phyloP scores from a whole-genome alignment of 2,113 vertebrate species.

The Pelvicachromis taeniatus region DNA sequence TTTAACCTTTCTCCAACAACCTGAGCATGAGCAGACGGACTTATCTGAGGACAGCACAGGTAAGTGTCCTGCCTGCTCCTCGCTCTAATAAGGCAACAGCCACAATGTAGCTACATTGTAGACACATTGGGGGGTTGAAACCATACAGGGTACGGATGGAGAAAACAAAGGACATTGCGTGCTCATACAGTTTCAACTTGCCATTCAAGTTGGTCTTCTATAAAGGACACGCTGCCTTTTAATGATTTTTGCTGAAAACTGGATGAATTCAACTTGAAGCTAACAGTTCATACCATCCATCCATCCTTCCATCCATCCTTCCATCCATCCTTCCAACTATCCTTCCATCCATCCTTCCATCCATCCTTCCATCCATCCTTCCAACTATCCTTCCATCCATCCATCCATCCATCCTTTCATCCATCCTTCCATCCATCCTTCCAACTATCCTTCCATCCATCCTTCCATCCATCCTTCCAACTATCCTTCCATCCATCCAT shows the following conservation, averaged over 20 bases:
- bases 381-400: too few species aligned
- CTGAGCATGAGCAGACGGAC: rapidly evolving
- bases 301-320: too few species aligned
- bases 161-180: background rate
- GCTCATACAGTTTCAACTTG: background rate
- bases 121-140: background rate
- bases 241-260: background rate
- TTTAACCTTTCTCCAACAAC: background rate
- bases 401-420: too few species aligned
- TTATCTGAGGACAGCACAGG: background rate
- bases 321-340: too few species aligned
- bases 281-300: rapidly evolving
- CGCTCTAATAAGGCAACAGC: rapidly evolving
- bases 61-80: background rate
- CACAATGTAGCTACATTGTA: background rate
- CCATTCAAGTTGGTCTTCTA: background rate
- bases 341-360: too few species aligned
- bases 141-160: rapidly evolving
- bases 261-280: background rate
- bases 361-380: too few species aligned
- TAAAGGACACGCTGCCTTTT: background rate
- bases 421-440: too few species aligned
- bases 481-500: too few species aligned
- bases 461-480: too few species aligned
- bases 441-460: too few species aligned